Conservation (phyloP, 2,113 vertebrate species). For the Jaculus jaculus region DNA sequence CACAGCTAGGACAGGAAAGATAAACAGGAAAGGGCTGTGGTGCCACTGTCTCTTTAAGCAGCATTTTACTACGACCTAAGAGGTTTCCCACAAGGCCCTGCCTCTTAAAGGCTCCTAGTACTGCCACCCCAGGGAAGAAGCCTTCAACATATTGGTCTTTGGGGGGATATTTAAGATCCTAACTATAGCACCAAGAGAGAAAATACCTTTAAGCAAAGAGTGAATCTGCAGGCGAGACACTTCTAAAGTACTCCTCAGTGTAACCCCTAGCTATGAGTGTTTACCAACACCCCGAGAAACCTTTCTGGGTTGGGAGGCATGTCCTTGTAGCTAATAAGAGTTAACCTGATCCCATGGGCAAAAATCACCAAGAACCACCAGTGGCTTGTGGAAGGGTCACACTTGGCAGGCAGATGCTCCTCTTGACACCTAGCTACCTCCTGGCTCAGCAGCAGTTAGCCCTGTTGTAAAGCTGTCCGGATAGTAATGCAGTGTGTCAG, state of each 20-base stretch:
- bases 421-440: slow-evolving; percentile 51
- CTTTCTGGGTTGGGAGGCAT: slow-evolving; percentile 66
- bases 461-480: slow-evolving; percentile 77
- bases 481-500: slow-evolving; percentile 76
- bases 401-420: slow-evolving; percentile 64
- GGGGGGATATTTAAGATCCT: neutral
- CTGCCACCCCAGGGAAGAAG: neutral
- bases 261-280: neutral
- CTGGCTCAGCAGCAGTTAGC: slow-evolving; percentile 67
- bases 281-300: neutral
- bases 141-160: neutral
- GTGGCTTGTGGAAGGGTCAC: slow-evolving; percentile 67
- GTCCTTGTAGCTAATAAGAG: slow-evolving; percentile 70
- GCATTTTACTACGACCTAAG: neutral
- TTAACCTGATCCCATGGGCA: slow-evolving; percentile 71
- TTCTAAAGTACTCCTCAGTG: neutral
- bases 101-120: neutral
- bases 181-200: neutral
- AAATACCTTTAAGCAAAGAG: neutral
- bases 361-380: slow-evolving; percentile 72
- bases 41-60: neutral
- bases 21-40: neutral
- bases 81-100: too few species aligned
- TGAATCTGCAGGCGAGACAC: neutral
- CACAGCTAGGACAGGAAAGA: neutral